Evolutionary conservation across 2,797 vertebrate species (phyloP).

Genomic region (Ctenosaura bakeri): DNA sequence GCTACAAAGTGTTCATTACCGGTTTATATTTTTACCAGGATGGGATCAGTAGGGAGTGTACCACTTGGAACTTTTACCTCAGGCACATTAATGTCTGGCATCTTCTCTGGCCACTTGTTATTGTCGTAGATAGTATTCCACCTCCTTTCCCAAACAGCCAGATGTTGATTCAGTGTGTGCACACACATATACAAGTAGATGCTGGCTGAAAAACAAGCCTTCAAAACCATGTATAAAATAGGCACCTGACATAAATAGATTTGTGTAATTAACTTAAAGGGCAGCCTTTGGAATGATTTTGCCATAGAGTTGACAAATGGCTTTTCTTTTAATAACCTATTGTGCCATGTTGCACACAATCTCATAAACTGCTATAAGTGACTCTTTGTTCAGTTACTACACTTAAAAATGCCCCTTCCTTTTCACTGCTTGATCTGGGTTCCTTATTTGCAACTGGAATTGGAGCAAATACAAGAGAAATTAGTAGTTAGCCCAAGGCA

Average conservation of each 20-base stretch:
- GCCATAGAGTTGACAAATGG: neutral
- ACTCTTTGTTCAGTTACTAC: neutral
- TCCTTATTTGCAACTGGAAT: neutral
- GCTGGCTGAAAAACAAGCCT: neutral
- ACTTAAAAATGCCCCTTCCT: neutral
- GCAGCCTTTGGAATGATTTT: neutral
- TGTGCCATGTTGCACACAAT: neutral
- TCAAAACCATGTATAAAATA: neutral
- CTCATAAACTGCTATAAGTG: neutral
- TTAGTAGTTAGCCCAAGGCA: neutral
- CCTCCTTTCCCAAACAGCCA: neutral
- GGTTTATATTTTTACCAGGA: neutral
- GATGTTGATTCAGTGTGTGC: neutral
- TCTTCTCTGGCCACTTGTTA: neutral
- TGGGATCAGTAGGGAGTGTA: too few relatives aligned
- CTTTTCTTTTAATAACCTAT: neutral
- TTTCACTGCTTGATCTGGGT: too few relatives aligned
- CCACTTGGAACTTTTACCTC: neutral
- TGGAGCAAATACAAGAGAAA: neutral
- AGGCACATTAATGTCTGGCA: neutral
- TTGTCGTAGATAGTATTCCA: neutral
- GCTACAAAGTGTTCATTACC: neutral
- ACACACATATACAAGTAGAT: neutral
- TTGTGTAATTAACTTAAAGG: conserved; percentile 4
- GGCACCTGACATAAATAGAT: neutral